Base-by-base conservation (phyloP, 2,113 vertebrate species). In the Oncorhynchus masou region DNA sequence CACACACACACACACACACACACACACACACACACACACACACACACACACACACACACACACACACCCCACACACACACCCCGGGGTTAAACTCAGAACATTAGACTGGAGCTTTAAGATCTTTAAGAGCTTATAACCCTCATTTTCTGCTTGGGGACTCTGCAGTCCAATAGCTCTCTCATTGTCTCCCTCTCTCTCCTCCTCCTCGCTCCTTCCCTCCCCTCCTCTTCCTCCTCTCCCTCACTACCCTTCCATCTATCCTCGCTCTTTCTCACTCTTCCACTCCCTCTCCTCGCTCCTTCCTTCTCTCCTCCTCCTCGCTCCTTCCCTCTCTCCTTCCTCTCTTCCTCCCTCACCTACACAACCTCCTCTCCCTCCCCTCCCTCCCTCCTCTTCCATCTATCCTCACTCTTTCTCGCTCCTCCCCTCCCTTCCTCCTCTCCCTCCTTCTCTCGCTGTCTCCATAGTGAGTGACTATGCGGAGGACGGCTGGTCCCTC, bases 401-500 rank as follows among this genome's bases (percentile, higher is more conserved):
- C 29, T 5, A 5, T 31, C 29, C 29, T 31, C 4, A 5, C 24
- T 34, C 31, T 6, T 6, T 6, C 5, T 6, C 31, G 1, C 5
- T 6, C 1, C 31, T 31, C 31, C 85, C 80, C 74, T 81, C 71
- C 13, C 27, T 15, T 9, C 65, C 80, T 20, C 3, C 45, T 45
- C 39, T 8, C 34, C 73, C 77, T 60, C 80, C 29, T 31, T 80
- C 77, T 74, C 67, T 68, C 77, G 49, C 84, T 84, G 77, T 80
- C 9, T 9, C 59, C 80, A 70, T 90, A 99, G 97, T 93, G 81
- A 99, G 96, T 0, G 97, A 99, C 92, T 98, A 94, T 3, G 96
- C 97, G 5, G 97, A 99, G 31, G 97, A 98, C 39, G 94, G 95
- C 88, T 99, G 98, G 98, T 99, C 98, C 73, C 97, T 94, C 0